These are phyloP conservation scores for Melinaea menophilus DNA, from an alignment of 2,888 invertebrate species.

Conservation along the genomic window DNA sequence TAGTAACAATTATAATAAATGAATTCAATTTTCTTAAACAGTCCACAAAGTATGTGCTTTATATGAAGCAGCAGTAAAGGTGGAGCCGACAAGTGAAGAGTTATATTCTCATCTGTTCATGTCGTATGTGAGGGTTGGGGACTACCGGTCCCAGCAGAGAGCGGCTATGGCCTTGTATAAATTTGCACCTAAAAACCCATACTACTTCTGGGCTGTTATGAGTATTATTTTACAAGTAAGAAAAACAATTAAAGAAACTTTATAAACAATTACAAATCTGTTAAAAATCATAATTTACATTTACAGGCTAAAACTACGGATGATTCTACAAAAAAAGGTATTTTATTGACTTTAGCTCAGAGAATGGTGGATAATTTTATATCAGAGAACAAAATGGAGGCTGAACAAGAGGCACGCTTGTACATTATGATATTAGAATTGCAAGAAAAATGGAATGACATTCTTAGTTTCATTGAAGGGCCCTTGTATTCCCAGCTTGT, in stretches of 20 bases:
- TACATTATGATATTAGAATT: constrained; percentile 90
- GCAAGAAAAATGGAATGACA: constrained; percentile 88
- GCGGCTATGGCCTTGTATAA: constrained; percentile 94
- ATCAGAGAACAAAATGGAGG: constrained; percentile 90
- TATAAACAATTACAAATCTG: background rate
- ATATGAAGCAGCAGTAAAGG: constrained; percentile 92
- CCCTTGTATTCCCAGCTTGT: constrained; percentile 83
- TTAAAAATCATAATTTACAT: background rate
- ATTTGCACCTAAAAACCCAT: constrained; percentile 94
- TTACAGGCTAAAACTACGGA: constrained; percentile 65
- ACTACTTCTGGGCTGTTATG: constrained; percentile 99
- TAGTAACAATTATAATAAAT: background rate
- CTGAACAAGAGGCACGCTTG: constrained; percentile 95
- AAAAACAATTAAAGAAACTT: background rate
- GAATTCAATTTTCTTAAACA: constrained; percentile 46
- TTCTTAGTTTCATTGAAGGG: constrained; percentile 88
- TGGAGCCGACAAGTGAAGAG: constrained; percentile 93
- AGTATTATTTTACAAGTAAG: constrained; percentile 94
- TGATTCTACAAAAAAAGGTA: constrained; percentile 78
- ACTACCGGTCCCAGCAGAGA: constrained; percentile 93
- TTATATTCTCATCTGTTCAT: constrained; percentile 96
- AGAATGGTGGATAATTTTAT: constrained; percentile 96
- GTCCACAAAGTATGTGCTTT: constrained; percentile 93
- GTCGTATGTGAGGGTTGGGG: constrained; percentile 93
- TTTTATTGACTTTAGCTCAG: constrained; percentile 92